A percentile compares a stretch with the other conserved stretches of the same genome.
These are phyloP conservation scores for Eriosoma lanigerum DNA, from an alignment of 1,140 invertebrate genomes.

Conservation along the genomic window DNA sequence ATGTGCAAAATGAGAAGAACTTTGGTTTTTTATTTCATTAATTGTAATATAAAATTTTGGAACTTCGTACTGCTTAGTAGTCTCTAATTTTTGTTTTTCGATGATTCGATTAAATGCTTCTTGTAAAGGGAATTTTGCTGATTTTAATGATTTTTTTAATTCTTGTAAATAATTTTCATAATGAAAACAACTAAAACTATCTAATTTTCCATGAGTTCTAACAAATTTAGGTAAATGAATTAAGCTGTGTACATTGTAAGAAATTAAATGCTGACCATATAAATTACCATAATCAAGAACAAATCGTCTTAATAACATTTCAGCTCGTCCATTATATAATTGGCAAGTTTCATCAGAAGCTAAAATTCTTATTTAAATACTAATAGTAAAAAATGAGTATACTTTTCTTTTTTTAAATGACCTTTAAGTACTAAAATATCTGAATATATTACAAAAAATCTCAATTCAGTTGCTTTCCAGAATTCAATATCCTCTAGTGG, in stretches of 20 bases:
- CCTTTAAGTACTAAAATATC: neutral
- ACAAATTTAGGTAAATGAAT: neutral
- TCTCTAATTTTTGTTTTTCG: neutral
- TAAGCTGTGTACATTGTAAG: neutral
- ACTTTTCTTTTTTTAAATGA: neutral
- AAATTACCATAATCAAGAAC: neutral
- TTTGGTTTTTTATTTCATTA: neutral
- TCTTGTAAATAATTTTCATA: slow-evolving; percentile 4
- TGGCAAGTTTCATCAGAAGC: neutral
- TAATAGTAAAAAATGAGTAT: neutral
- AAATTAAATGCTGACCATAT: neutral
- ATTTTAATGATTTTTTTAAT: slow-evolving; percentile 7
- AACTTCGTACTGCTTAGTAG: neutral
- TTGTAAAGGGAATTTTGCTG: neutral
- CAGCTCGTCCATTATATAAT: neutral
- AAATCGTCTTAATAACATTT: neutral
- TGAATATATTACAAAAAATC: neutral
- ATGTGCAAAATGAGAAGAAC: neutral
- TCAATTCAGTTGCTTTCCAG: neutral
- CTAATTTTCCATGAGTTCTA: neutral
- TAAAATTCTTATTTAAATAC: slow-evolving; percentile 5
- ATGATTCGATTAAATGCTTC: neutral
- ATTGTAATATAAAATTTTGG: neutral
- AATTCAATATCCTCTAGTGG: neutral
- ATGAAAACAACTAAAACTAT: slow-evolving; percentile 6